Conservation (phyloP, 2,113 vertebrate genomes). For the Glaucomys volans region DNA sequence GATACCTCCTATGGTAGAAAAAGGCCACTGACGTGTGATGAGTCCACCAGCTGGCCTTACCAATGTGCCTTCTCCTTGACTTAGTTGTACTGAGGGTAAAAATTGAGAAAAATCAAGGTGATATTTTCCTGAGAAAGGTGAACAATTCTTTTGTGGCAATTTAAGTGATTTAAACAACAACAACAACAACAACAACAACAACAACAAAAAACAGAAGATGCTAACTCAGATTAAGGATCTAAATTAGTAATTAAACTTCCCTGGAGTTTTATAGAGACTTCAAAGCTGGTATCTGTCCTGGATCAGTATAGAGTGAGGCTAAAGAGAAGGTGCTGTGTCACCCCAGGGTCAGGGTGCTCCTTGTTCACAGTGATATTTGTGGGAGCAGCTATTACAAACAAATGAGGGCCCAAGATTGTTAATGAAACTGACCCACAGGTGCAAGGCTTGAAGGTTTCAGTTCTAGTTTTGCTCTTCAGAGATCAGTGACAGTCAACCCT, state of each 20-base stretch:
- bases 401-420: neutral
- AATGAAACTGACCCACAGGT: constrained; percentile 63
- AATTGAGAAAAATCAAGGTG: neutral
- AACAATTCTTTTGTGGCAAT: neutral
- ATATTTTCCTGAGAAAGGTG: neutral
- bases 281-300: neutral
- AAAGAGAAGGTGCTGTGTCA: neutral
- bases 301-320: neutral
- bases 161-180: neutral
- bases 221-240: neutral
- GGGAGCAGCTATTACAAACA: neutral
- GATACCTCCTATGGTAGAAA: neutral
- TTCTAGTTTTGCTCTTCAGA: constrained; percentile 69
- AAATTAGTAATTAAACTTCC: neutral
- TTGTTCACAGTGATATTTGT: neutral
- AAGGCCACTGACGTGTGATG: too few species aligned
- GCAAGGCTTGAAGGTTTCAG: constrained; percentile 66
- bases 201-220: neutral
- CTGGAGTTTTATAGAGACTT: neutral
- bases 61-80: neutral
- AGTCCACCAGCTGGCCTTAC: neutral
- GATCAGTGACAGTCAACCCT: neutral
- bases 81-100: neutral
- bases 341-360: neutral
- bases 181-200: too few species aligned